Conservation (phyloP, 1,140 invertebrate genomes). For the Leptonema lineaticorne region DNA sequence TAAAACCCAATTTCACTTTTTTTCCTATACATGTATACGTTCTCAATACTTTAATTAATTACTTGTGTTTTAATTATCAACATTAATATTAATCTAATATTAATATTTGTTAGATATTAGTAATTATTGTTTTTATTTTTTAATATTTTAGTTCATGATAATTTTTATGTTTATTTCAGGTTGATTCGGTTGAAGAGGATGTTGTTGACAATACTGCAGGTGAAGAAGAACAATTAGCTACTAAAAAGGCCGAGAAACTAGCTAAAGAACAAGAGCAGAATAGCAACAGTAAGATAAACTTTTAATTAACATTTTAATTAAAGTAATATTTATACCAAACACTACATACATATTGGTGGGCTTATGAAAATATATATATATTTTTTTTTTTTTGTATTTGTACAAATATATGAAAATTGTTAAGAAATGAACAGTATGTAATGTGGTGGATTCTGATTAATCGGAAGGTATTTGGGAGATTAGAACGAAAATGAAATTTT, state of each 20-base stretch:
- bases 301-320: not conserved
- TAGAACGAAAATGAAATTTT: too few species aligned
- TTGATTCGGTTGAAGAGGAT: conserved; percentile 39
- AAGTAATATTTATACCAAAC: not conserved
- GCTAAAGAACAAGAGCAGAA: conserved; percentile 50
- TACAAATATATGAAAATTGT: too few species aligned
- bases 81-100: not conserved
- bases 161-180: conserved; percentile 30
- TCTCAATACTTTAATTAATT: too few species aligned
- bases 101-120: not conserved
- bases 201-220: conserved; percentile 44
- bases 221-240: conserved; percentile 44
- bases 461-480: too few species aligned
- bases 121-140: not conserved
- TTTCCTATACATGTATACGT: not conserved
- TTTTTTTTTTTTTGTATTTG: too few species aligned
- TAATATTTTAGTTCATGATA: conserved; percentile 2
- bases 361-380: conserved; percentile 1
- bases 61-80: too few species aligned
- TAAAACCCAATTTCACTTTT: not conserved
- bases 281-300: conserved; percentile 20
- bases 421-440: too few species aligned
- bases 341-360: conserved; percentile 14
- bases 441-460: too few species aligned
- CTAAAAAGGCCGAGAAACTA: conserved; percentile 42